Base-by-base conservation (phyloP, 2,797 vertebrate species). In the Accipiter superciliosus region DNA sequence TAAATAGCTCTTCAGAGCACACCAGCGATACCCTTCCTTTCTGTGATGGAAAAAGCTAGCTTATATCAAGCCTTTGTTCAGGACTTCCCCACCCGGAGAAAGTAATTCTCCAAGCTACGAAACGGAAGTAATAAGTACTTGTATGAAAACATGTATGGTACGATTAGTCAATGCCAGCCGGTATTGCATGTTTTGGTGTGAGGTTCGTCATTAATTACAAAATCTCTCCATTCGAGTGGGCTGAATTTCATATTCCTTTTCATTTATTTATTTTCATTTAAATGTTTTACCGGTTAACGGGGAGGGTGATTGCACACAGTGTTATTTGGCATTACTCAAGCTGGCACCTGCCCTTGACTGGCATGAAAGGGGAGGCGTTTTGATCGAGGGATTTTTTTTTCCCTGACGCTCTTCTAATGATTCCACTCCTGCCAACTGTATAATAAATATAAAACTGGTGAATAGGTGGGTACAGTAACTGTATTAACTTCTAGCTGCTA, bases 111-210 rank as follows among this genome's bases (percentile, higher is more conserved):
- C 40, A 5, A 4, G 40, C 29, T 8, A 8, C 1, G 22, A 7
- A 7, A 6, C 1, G 58, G 21, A n/a, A 14, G 11, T 2, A 9
- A 5, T 8, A 25, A 3, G 26, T 15, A 10, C 37, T 13, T 22
- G 47, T 33, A 24, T 5, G 59, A 11, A 33, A 40, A 11, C 2
- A 3, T 2, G 1, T 10, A n/a, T 2, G n/a, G 37, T 20, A 15
- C 1, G 1, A 10, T 10, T 6, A 31, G 33, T 1, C 13, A 37
- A 7, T 4, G 21, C 47, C 67, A 42, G 66, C 18, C 13, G 1
- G 14, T 15, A 28, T 2, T 9, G 8, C 16, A 4, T 24, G 35
- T 18, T 53, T 13, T 24, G 67, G 42, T 4, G 2, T 19, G 39
- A 53, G 18, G n/a, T 5, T 35, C 28, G 25, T 15, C 10, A 1